Evolutionary conservation across 1,140 invertebrate genomes (phyloP), one percentile per base, ranked within the genome.

Genomic region (Pogonognathellus flavescens): DNA sequence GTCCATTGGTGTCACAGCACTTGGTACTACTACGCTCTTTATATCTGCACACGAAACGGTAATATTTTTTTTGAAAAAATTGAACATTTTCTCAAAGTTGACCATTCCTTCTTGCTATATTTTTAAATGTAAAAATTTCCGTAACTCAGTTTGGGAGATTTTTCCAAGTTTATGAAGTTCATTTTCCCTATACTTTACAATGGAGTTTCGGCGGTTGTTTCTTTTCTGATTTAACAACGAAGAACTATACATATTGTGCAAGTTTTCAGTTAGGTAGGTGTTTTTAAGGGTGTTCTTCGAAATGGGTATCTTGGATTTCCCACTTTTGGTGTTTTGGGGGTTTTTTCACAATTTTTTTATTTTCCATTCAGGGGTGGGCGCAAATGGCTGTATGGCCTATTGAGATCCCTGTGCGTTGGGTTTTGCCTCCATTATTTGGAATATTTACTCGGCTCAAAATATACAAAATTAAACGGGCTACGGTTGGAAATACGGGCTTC

Each of bases 261-360:
- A 41, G 25, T n/a, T 13, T 41, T 50, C 49, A 6, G 4, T 31
- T 4, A 76, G 70, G 49, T 49, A 14, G 16, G 14, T 76, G 9
- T 25, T 76, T 76, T 14, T n/a, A 1, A 9, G 7, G 7, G 1
- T 2, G 2, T 49, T 49, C 31, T 41, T 49, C 70, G n/a, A 49
- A n/a, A 18, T 76, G 41, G 70, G 31, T 50, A 76, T 76, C 41
- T 76, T 76, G 1, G 16, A 50, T 49, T 76, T 18, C 14, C 1
- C 1, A 1, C 3, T 8, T 18, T 50, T 50, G 14, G 31, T 50
- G 25, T 76, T 76, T 49, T 76, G 8, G 25, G n/a, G 14, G 41
- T 16, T 49, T 76, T 76, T 76, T 31, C 70, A 76, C 31, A 76
- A 76, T 76, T 76, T 76, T 76, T 76, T 76, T 50, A 49, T 41